Conservation (phyloP, 2,113 vertebrate species). For the Toxotes chatareus region DNA sequence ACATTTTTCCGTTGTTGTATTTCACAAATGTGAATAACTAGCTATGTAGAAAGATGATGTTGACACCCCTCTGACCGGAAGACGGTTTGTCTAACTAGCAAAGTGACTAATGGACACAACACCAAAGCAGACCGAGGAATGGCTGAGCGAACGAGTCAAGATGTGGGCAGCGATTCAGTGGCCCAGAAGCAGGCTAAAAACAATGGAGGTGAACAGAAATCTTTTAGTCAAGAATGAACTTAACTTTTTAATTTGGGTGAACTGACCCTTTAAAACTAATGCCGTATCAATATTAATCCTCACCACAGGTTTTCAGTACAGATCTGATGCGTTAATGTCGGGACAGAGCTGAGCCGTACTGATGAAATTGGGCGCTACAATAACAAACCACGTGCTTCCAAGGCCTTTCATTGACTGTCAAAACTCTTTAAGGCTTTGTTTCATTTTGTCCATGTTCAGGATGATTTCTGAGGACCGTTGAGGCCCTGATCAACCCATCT, state of each 20-base stretch:
- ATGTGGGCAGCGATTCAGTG: background rate
- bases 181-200: background rate
- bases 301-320: background rate
- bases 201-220: background rate
- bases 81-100: background rate
- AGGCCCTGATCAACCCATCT: background rate
- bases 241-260: background rate
- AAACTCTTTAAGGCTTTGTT: background rate
- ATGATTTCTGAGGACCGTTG: background rate
- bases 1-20: no score
- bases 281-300: background rate
- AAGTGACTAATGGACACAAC: background rate
- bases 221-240: no score
- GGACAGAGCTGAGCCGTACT: background rate
- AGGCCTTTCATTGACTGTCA: background rate
- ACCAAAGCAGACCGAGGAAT: background rate
- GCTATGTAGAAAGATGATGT: no score
- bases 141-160: background rate
- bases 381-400: background rate
- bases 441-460: background rate
- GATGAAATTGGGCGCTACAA: background rate
- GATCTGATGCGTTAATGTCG: no score
- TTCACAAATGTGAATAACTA: no score
- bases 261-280: background rate
- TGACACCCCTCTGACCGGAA: no score